These are phyloP conservation scores for Calcarius ornatus DNA, from an alignment of 2,113 vertebrate genomes.

Conservation along the genomic window DNA sequence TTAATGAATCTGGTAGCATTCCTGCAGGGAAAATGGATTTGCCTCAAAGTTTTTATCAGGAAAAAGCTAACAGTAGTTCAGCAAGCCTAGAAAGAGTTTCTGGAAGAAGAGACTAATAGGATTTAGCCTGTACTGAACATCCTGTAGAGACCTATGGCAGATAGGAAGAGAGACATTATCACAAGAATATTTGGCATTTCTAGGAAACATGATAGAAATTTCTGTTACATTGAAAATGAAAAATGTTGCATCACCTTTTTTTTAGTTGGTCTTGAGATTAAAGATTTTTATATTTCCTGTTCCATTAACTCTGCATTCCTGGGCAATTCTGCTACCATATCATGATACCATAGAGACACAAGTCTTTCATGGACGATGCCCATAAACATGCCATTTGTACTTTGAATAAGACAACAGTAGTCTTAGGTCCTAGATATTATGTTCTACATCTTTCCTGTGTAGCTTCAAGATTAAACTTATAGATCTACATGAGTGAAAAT, in stretches of 20 bases:
- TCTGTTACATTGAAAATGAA: not conserved
- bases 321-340: not conserved
- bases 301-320: not conserved
- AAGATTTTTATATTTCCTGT: not conserved
- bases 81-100: not conserved
- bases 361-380: not conserved
- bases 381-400: not conserved
- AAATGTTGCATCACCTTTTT: not conserved
- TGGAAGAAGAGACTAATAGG: not conserved
- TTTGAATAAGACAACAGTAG: not conserved
- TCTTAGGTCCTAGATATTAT: not conserved
- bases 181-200: not conserved
- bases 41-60: not conserved
- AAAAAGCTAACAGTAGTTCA: not conserved
- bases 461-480: not conserved
- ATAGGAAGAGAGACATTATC: not conserved
- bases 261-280: not conserved
- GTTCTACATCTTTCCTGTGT: not conserved
- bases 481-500: not conserved
- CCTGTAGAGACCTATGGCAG: not conserved
- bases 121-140: not conserved
- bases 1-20: not conserved
- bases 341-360: not conserved
- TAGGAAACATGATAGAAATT: not conserved
- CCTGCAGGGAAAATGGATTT: not conserved